These are phyloP conservation scores for Thecophora atra DNA, from an alignment of 2,888 invertebrate species.

Conservation along the genomic window DNA sequence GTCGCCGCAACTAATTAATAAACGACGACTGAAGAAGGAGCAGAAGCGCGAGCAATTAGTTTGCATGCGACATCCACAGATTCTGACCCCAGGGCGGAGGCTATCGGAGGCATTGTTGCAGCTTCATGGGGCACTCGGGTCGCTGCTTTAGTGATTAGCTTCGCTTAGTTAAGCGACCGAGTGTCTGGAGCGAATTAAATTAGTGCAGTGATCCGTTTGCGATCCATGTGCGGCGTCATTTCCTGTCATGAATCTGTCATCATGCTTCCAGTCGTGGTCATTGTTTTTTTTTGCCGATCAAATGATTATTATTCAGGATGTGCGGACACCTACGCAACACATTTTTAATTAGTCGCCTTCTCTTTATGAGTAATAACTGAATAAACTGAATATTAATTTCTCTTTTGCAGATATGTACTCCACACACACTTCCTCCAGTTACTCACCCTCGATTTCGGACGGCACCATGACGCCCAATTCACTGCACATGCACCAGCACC, in stretches of 20 bases:
- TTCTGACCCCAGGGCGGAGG: slow-evolving; percentile 34
- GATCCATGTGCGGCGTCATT: slow-evolving; percentile 21
- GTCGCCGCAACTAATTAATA: slow-evolving; percentile 40
- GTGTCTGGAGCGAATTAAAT: slow-evolving; percentile 33
- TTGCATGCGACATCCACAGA: slow-evolving; percentile 50
- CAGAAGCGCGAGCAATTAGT: slow-evolving; percentile 45
- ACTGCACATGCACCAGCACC: slow-evolving; percentile 51
- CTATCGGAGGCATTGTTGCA: background rate
- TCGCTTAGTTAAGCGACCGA: background rate
- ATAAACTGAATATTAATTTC: background rate
- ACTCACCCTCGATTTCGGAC: slow-evolving; percentile 66
- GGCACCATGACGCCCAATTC: slow-evolving; percentile 65
- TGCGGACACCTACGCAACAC: slow-evolving; percentile 41
- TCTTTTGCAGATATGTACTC: slow-evolving; percentile 64
- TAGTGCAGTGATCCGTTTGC: slow-evolving; percentile 14
- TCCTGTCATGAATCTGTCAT: slow-evolving; percentile 31
- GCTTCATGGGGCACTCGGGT: background rate
- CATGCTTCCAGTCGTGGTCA: too few species aligned
- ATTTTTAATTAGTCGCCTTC: background rate
- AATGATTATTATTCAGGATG: slow-evolving; percentile 43
- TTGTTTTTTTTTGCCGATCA: background rate
- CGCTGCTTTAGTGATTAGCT: slow-evolving; percentile 13
- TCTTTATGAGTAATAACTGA: background rate
- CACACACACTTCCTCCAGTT: slow-evolving; percentile 66
- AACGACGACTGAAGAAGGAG: slow-evolving; percentile 7